These are phyloP conservation scores for Micromys minutus DNA, from an alignment of 2,113 vertebrate species.

Conservation along the genomic window DNA sequence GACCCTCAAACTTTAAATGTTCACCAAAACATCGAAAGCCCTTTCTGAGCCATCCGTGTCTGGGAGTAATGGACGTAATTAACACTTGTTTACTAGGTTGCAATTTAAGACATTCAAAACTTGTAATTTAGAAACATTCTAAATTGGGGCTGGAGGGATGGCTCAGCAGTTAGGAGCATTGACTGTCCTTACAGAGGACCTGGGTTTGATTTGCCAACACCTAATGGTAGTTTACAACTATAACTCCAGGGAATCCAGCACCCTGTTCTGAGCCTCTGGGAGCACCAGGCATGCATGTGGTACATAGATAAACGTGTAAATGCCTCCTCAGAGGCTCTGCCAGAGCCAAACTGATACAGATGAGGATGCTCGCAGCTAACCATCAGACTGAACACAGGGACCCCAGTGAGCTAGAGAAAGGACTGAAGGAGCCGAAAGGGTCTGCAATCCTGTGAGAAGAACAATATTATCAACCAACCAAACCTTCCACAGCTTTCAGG, in stretches of 20 bases:
- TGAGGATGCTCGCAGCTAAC: too few species aligned
- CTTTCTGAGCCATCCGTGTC: background rate
- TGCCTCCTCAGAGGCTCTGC: too few species aligned
- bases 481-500: too few species aligned
- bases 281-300: background rate
- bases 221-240: background rate
- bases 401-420: too few species aligned
- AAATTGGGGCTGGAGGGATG: background rate
- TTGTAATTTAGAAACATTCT: background rate
- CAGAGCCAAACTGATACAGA: too few species aligned
- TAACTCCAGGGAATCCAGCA: background rate
- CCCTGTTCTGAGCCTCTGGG: too few species aligned
- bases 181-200: background rate
- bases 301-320: too few species aligned
- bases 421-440: too few species aligned
- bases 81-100: background rate
- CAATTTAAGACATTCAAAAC: background rate
- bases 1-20: background rate
- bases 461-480: too few species aligned
- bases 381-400: too few species aligned
- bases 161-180: background rate
- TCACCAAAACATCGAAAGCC: background rate
- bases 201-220: background rate
- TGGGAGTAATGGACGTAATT: background rate
- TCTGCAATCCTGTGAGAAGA: too few species aligned